A percentile compares a stretch with the other conserved stretches of the same genome.
phyloP scores from a whole-genome alignment of 2,888 invertebrate species.

The Zaprionus obscuricornis region DNA sequence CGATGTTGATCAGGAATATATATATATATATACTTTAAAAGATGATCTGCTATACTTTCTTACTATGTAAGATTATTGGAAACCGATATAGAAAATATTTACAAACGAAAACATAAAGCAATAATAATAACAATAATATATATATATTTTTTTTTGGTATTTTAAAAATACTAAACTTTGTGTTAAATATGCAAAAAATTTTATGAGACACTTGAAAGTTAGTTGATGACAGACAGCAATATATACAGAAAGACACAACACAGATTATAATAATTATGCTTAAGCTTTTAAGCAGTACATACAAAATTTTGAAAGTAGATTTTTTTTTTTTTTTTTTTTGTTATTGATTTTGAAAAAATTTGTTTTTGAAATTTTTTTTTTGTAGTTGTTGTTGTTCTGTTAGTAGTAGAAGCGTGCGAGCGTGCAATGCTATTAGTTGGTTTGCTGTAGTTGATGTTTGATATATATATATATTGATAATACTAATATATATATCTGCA shows the following conservation, averaged over 20 bases:
- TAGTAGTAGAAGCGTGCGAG: slow-evolving; percentile 52
- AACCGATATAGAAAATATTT: too few species aligned
- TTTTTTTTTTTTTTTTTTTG: slow-evolving; percentile 21
- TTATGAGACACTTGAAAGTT: not conserved
- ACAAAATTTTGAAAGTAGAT: slow-evolving; percentile 56
- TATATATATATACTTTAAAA: too few species aligned
- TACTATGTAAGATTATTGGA: too few species aligned
- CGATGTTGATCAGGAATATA: too few species aligned
- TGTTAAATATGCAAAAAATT: too few species aligned
- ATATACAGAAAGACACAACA: slow-evolving; percentile 16
- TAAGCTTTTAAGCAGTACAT: slow-evolving; percentile 49
- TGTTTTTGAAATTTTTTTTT: slow-evolving; percentile 16
- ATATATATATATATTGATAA: not conserved
- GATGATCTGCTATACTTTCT: too few species aligned
- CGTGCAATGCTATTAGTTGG: slow-evolving; percentile 56
- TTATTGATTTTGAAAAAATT: slow-evolving; percentile 14
- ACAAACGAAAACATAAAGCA: too few species aligned
- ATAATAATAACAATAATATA: too few species aligned
- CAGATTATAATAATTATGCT: slow-evolving; percentile 30
- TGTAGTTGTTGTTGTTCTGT: slow-evolving; percentile 15
- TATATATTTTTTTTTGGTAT: too few species aligned
- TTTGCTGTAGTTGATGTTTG: slow-evolving; percentile 14
- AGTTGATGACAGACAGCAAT: slow-evolving; percentile 7
- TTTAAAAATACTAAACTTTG: too few species aligned
- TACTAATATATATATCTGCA: not conserved